These are phyloP conservation scores for Mesembrinibis cayennensis DNA, from an alignment of 2,113 vertebrate genomes.

Conservation along the genomic window DNA sequence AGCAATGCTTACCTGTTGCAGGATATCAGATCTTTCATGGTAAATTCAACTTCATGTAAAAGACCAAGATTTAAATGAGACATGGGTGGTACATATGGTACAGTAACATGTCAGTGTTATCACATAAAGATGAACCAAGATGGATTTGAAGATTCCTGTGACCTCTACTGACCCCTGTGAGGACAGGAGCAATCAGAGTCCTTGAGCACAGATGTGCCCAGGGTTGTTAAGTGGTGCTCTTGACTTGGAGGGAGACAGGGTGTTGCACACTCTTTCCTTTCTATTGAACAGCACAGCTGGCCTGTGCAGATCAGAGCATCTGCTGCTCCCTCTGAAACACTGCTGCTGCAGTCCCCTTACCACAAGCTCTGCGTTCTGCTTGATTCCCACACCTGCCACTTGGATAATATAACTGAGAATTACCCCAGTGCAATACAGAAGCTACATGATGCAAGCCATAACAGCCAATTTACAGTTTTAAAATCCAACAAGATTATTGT, in stretches of 20 bases:
- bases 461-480: neutral
- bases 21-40: neutral
- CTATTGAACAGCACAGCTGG: conserved; percentile 6
- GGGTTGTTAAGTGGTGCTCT: neutral
- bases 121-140: neutral
- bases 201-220: neutral
- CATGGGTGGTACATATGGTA: neutral
- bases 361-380: neutral
- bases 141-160: neutral
- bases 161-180: neutral
- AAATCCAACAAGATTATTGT: neutral
- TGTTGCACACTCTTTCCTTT: neutral
- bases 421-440: neutral
- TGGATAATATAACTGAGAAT: neutral
- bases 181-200: neutral
- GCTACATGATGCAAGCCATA: neutral
- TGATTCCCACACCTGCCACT: conserved; percentile 20
- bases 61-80: neutral
- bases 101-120: neutral
- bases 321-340: neutral
- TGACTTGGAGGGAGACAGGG: neutral
- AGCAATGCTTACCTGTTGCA: neutral
- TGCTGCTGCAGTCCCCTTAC: neutral
- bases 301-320: conserved; percentile 20
- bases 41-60: neutral